Conservation (phyloP, 2,888 invertebrate species). For the Cryptus viduatorius region DNA sequence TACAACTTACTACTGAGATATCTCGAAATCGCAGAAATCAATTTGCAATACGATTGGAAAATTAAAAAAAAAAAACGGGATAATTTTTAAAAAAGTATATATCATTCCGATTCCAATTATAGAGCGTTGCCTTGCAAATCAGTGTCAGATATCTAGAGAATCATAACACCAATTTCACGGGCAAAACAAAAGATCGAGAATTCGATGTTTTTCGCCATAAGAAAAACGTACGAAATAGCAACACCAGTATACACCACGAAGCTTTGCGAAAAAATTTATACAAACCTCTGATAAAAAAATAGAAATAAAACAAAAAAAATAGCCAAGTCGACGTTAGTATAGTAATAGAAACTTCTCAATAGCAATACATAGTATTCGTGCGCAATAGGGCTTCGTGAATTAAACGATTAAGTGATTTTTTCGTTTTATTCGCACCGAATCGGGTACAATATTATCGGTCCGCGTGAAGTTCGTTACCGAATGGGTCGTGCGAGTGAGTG, state of each 20-base stretch:
- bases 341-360: conserved; percentile 39
- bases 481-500: conserved; percentile 21
- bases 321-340: conserved; percentile 34
- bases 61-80: neutral
- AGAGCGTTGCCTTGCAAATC: conserved; percentile 46
- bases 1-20: neutral
- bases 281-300: conserved; percentile 50
- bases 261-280: conserved; percentile 64
- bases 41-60: neutral
- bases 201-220: conserved; percentile 23
- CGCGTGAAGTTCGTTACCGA: conserved; percentile 19
- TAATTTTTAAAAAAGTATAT: conserved; percentile 5
- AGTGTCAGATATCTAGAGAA: conserved; percentile 31
- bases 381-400: conserved; percentile 12
- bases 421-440: conserved; percentile 41
- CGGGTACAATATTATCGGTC: conserved; percentile 36
- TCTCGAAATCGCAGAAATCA: neutral
- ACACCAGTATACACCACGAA: conserved; percentile 51
- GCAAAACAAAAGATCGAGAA: neutral
- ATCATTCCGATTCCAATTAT: conserved; percentile 7
- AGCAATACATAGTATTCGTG: conserved; percentile 12
- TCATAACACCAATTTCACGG: conserved; percentile 24
- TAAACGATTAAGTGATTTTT: conserved; percentile 23
- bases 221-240: conserved; percentile 44
- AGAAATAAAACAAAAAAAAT: conserved; percentile 7